Conservation (phyloP, 2,888 invertebrate genomes). For the Autographa gamma region DNA sequence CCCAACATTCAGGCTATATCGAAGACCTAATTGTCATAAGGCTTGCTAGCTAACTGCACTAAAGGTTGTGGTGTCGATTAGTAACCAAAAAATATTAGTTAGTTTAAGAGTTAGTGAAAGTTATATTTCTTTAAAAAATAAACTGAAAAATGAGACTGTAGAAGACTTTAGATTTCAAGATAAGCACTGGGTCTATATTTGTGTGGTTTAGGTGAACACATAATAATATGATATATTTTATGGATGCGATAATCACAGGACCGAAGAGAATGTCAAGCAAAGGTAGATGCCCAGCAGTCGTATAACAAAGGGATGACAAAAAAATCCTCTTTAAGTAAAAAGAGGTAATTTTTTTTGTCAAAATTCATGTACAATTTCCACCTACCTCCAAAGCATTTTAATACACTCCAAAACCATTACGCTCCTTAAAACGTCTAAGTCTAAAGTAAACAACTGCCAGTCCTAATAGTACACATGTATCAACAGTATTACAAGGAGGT, state of each 20-base stretch:
- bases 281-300: no score
- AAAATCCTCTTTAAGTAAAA: no score
- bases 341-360: no score
- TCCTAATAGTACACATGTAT: constrained; percentile 37
- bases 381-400: background rate
- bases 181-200: no score
- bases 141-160: no score
- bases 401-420: background rate
- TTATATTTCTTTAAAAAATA: background rate
- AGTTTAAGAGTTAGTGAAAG: background rate
- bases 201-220: no score
- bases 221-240: no score
- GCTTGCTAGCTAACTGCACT: background rate
- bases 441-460: constrained; percentile 32
- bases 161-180: no score
- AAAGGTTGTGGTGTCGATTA: constrained; percentile 4
- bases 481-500: constrained; percentile 66
- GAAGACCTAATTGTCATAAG: background rate
- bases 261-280: no score
- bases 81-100: background rate
- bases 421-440: constrained; percentile 12
- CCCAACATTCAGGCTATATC: background rate
- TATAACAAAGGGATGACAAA: no score
- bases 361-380: no score
- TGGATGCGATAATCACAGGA: no score